Conservation (phyloP, 2,113 vertebrate species). For the Lepus timidus region DNA sequence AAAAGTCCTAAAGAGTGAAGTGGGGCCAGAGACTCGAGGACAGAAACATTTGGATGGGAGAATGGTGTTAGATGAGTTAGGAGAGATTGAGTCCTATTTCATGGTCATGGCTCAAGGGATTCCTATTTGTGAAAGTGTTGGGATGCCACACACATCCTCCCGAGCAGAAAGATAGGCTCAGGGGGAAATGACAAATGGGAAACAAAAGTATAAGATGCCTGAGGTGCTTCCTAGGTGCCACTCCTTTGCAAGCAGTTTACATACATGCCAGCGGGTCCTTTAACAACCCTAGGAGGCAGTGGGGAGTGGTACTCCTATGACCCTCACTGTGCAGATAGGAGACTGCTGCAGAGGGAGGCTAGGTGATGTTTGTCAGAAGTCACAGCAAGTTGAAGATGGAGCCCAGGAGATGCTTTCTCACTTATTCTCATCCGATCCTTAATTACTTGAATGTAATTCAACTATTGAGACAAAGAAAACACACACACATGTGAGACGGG, state of each 20-base stretch:
- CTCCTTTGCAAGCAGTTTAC: background rate
- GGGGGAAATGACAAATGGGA: background rate
- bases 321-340: background rate
- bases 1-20: background rate
- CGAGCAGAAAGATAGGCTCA: background rate
- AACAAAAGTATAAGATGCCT: background rate
- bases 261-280: background rate
- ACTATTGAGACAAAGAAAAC: background rate
- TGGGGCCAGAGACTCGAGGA: background rate
- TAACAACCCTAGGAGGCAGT: background rate
- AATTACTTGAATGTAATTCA: background rate
- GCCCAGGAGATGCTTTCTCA: background rate
- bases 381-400: background rate
- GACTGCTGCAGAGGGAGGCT: background rate
- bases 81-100: background rate
- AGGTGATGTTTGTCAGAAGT: constrained; percentile 15
- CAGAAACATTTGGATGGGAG: background rate
- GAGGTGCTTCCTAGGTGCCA: background rate
- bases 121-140: background rate
- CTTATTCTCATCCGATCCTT: background rate
- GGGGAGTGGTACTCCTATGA: background rate
- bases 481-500: background rate
- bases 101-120: background rate
- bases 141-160: background rate
- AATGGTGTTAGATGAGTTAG: background rate